phyloP scores from a whole-genome alignment of 2,113 vertebrate species.

The Hiodon alosoides region DNA sequence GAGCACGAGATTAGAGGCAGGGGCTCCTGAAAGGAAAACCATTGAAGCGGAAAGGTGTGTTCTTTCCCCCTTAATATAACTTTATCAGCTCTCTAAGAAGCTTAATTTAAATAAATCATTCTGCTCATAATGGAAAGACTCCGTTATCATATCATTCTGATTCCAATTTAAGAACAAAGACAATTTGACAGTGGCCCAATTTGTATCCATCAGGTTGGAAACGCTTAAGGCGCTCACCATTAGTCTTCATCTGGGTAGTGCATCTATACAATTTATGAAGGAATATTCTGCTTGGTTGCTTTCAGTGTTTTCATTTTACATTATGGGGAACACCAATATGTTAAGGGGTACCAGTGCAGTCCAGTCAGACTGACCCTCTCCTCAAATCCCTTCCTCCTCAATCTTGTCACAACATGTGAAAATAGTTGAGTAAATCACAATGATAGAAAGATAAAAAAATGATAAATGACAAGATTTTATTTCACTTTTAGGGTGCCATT shows the following conservation, averaged over 20 bases:
- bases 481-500: too few species aligned
- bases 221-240: constrained; percentile 19
- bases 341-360: too few species aligned
- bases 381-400: too few species aligned
- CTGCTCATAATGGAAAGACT: constrained; percentile 26
- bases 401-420: too few species aligned
- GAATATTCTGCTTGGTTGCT: background rate
- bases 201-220: constrained; percentile 34
- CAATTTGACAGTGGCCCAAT: constrained; percentile 9
- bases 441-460: too few species aligned
- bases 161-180: constrained; percentile 38
- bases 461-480: too few species aligned
- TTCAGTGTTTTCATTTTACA: too few species aligned
- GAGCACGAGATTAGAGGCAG: constrained; percentile 17
- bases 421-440: too few species aligned
- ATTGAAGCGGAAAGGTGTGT: background rate
- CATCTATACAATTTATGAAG: constrained; percentile 16
- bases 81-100: constrained; percentile 32
- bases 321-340: too few species aligned
- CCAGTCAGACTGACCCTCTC: too few species aligned
- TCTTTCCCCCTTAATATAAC: constrained; percentile 24
- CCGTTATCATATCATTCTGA: constrained; percentile 25
- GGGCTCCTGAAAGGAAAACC: constrained; percentile 18
- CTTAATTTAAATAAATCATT: constrained; percentile 42
- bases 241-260: constrained; percentile 17